phyloP scores from a whole-genome alignment of 2,797 vertebrate genomes.

The Micrastur ruficollis region DNA sequence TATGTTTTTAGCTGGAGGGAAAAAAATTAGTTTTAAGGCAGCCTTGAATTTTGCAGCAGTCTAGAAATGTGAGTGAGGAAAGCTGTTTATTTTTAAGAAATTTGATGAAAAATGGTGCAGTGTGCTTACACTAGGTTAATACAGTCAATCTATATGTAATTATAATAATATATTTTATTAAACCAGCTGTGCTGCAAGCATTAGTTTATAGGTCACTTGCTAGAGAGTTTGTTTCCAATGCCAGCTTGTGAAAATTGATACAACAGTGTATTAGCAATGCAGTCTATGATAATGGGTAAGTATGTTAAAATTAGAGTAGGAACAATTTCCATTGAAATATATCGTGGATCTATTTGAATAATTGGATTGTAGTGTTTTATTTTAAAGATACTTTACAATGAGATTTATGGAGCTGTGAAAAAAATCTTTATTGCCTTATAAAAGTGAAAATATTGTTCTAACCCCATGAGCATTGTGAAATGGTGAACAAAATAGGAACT shows the following conservation, averaged over 20 bases:
- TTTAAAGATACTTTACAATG: not conserved
- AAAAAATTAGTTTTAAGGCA: not conserved
- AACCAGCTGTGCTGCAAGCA: not conserved
- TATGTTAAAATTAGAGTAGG: not conserved
- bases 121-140: not conserved
- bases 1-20: not conserved
- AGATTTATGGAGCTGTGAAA: not conserved
- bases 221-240: not conserved
- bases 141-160: not conserved
- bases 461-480: conserved; percentile 56
- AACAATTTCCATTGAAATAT: not conserved
- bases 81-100: not conserved
- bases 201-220: not conserved
- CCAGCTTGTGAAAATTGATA: not conserved
- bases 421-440: not conserved
- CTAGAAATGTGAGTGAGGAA: not conserved
- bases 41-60: not conserved
- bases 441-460: conserved; percentile 49
- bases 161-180: not conserved
- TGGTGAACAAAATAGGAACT: conserved; percentile 53
- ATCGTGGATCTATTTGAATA: not conserved
- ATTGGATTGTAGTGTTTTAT: not conserved
- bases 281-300: not conserved
- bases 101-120: not conserved
- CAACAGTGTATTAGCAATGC: not conserved